Percentiles rank a stretch among this genome's conserved stretches.
Evolutionary conservation across 2,797 vertebrate species (phyloP).

Genomic region (Smutsia gigantea): DNA sequence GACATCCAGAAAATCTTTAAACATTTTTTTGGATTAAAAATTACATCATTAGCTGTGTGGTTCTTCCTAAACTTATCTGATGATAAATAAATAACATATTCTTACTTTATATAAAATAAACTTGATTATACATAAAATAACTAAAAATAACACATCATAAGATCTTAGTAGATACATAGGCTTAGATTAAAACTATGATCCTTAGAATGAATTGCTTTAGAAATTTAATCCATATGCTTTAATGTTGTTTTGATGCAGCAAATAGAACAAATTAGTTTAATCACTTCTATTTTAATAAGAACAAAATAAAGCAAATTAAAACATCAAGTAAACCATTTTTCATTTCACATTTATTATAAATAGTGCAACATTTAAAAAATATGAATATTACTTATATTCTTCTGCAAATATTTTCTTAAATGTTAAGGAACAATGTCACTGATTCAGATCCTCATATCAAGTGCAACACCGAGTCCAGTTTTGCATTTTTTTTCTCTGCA

Average conservation of each 20-base stretch:
- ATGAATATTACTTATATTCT: neutral
- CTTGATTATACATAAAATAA: neutral
- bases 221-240: neutral
- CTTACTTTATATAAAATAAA: neutral
- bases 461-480: neutral
- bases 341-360: neutral
- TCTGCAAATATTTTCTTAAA: neutral
- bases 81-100: neutral
- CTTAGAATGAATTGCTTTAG: neutral
- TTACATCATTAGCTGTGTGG: neutral
- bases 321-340: neutral
- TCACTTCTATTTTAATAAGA: neutral
- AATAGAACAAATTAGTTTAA: neutral
- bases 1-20: neutral
- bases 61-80: neutral
- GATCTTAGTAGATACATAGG: neutral
- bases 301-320: neutral
- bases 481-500: neutral
- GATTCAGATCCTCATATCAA: neutral
- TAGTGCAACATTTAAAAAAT: neutral
- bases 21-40: neutral
- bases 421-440: neutral
- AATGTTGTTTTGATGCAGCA: neutral
- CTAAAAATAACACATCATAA: neutral
- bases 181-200: neutral